Conservation (phyloP, 1,140 invertebrate genomes). For the Eumeta japonica region DNA sequence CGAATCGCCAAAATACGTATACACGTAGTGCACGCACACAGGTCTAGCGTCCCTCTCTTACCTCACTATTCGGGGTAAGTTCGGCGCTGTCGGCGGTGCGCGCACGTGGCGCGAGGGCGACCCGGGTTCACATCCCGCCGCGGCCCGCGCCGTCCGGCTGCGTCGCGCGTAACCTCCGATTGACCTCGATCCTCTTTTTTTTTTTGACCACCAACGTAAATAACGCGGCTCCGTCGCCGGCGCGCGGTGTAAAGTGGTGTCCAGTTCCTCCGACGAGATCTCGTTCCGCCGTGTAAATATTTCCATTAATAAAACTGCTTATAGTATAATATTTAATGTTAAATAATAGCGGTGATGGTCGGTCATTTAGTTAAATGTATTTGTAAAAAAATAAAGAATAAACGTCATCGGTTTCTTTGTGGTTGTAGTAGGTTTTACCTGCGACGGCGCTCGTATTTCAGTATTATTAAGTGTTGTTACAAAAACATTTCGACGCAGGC, state of each 20-base stretch:
- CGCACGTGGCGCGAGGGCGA: constrained; percentile 33
- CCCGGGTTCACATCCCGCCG: constrained; percentile 42
- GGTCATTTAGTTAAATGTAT: too few species aligned
- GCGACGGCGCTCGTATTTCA: too few species aligned
- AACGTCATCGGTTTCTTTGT: too few species aligned
- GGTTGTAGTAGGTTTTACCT: too few species aligned
- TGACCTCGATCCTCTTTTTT: constrained; percentile 57
- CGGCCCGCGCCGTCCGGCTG: constrained; percentile 52
- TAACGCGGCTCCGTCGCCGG: constrained; percentile 53
- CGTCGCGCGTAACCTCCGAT: constrained; percentile 55
- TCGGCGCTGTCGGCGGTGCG: constrained; percentile 37
- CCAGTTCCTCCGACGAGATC: constrained; percentile 50
- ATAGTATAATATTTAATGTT: constrained; percentile 24
- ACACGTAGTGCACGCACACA: too few species aligned
- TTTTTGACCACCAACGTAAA: constrained; percentile 58
- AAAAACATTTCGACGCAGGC: too few species aligned
- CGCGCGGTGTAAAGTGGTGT: constrained; percentile 56
- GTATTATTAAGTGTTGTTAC: too few species aligned
- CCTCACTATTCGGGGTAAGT: constrained; percentile 14
- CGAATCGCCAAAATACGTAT: constrained; percentile 58
- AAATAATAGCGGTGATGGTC: too few species aligned
- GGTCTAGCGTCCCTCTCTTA: too few species aligned
- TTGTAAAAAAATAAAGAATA: too few species aligned
- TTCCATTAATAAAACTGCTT: constrained; percentile 26
- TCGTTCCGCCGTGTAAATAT: constrained; percentile 33